phyloP scores from a whole-genome alignment of 2,888 invertebrate genomes.

The Coenonympha glycerion region DNA sequence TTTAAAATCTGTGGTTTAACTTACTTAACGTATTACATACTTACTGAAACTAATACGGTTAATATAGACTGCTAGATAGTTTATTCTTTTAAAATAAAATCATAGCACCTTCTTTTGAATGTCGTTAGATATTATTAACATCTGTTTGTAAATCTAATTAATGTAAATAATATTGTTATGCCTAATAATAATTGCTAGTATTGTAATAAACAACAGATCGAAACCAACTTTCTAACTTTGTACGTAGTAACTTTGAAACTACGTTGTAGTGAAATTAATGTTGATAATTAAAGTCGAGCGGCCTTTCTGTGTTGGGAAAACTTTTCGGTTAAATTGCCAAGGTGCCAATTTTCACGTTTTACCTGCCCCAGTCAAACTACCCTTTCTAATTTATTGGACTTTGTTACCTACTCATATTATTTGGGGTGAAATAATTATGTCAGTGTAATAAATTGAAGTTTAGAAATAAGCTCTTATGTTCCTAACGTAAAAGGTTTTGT shows the following conservation, averaged over 20 bases:
- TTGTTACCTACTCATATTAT: conserved; percentile 6
- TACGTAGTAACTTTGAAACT: conserved; percentile 24
- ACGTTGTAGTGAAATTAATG: conserved; percentile 23
- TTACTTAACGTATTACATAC: too few relatives aligned
- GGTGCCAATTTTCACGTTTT: conserved; percentile 14
- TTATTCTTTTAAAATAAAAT: too few relatives aligned
- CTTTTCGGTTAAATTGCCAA: conserved; percentile 19
- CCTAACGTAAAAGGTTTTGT: too few relatives aligned
- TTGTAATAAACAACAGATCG: conserved; percentile 20
- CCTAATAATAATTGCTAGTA: too few relatives aligned
- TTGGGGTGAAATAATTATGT: neutral
- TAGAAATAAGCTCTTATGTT: neutral
- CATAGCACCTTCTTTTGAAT: too few relatives aligned
- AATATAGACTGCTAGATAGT: too few relatives aligned
- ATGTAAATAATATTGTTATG: too few relatives aligned
- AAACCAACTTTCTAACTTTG: conserved; percentile 22
- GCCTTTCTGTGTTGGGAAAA: conserved; percentile 22
- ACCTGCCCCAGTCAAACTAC: neutral
- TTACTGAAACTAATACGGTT: too few relatives aligned
- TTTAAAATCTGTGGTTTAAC: too few relatives aligned
- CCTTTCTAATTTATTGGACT: conserved; percentile 6
- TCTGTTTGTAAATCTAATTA: too few relatives aligned
- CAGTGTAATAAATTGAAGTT: neutral
- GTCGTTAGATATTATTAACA: too few relatives aligned
- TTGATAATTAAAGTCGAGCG: conserved; percentile 25